Percentiles rank a stretch among this genome's conserved stretches.
phyloP scores from a whole-genome alignment of 2,113 vertebrate genomes.

The Pogona vitticeps region DNA sequence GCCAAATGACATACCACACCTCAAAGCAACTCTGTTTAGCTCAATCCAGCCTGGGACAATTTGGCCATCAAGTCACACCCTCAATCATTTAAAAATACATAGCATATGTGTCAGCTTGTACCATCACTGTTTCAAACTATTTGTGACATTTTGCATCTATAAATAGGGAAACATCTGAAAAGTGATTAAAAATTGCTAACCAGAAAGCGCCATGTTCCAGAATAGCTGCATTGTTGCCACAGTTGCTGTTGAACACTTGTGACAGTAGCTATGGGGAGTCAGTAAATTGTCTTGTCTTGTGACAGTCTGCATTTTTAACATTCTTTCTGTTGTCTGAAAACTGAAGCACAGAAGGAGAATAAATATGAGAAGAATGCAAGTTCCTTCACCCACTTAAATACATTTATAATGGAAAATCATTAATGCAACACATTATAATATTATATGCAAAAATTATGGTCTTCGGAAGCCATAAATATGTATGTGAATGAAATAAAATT shows the following conservation, averaged over 20 bases:
- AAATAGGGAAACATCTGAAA: neutral
- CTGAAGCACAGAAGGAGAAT: conserved; percentile 5
- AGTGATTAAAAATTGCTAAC: neutral
- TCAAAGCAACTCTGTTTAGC: too few species aligned
- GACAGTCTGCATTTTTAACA: neutral
- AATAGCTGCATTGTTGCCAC: neutral
- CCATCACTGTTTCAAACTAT: neutral
- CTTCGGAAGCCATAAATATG: conserved; percentile 7
- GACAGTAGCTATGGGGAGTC: conserved; percentile 30
- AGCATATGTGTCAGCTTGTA: neutral
- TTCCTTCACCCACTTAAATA: conserved; percentile 34
- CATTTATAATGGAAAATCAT: conserved; percentile 10
- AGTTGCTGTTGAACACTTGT: conserved; percentile 19
- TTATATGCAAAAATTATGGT: conserved; percentile 32
- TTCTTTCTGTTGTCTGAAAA: conserved; percentile 29
- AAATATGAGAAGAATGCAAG: neutral
- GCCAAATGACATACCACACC: too few species aligned
- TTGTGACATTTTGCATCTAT: neutral
- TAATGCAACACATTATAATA: conserved; percentile 16
- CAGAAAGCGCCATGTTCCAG: neutral
- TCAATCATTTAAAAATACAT: neutral
- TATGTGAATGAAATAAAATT: conserved; percentile 40
- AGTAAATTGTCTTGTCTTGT: conserved; percentile 8
- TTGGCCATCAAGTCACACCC: too few species aligned
- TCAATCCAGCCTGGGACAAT: too few species aligned